These are phyloP conservation scores for Prunella fulvescens DNA, from an alignment of 2,113 vertebrate species.

Conservation along the genomic window DNA sequence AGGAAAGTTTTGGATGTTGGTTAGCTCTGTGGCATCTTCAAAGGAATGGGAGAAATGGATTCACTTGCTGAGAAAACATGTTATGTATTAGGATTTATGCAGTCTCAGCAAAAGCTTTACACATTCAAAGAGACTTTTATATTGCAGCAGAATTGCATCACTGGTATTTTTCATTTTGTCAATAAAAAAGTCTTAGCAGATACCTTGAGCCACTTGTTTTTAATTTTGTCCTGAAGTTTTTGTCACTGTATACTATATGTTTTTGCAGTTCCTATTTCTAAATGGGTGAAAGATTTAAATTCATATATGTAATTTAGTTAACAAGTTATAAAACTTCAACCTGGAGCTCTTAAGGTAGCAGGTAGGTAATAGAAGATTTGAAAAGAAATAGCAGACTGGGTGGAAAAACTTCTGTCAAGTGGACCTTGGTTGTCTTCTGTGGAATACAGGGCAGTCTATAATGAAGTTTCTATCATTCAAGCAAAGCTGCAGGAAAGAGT, in stretches of 20 bases:
- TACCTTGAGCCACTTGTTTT: background rate
- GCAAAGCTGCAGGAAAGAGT: background rate
- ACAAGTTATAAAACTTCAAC: background rate
- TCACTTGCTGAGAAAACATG: background rate
- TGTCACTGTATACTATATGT: fast-evolving
- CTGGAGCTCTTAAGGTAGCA: background rate
- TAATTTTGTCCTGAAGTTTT: background rate
- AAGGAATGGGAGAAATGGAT: background rate
- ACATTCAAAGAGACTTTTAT: background rate
- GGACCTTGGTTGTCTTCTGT: background rate
- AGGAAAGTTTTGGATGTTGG: background rate
- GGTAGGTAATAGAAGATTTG: background rate
- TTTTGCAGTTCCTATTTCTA: background rate
- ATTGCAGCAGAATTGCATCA: background rate
- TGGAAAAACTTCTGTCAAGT: background rate
- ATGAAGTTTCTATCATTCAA: background rate
- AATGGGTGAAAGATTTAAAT: background rate
- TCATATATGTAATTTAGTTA: background rate
- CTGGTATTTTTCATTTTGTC: background rate
- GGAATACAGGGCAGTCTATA: background rate
- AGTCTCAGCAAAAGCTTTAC: background rate
- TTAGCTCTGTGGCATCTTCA: background rate
- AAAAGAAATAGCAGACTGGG: background rate
- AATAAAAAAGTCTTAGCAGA: background rate
- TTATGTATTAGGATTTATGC: background rate